Conservation (phyloP, 2,797 vertebrate species). For the Antrozous pallidus region DNA sequence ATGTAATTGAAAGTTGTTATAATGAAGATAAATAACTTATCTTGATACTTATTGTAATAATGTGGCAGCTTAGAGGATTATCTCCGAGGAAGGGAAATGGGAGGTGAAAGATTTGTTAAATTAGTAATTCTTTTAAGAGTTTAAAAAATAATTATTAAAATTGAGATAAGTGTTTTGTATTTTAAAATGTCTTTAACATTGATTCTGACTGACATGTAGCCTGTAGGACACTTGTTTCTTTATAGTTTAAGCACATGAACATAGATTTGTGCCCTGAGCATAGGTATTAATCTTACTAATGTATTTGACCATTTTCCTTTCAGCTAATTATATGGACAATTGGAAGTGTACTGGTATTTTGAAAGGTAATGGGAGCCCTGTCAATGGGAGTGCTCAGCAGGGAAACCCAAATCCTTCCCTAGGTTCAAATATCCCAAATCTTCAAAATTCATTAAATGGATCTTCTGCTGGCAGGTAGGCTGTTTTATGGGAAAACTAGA, state of each 20-base stretch:
- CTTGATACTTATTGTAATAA: neutral
- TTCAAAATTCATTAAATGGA: slow-evolving; percentile 92
- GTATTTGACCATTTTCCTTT: slow-evolving; percentile 53
- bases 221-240: neutral
- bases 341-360: slow-evolving; percentile 99
- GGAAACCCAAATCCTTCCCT: slow-evolving; percentile 89
- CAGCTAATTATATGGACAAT: slow-evolving; percentile 99
- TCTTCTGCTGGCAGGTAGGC: slow-evolving; percentile 91
- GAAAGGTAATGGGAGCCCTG: slow-evolving; percentile 96
- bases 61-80: neutral
- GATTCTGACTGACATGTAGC: neutral
- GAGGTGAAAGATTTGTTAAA: neutral
- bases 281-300: neutral
- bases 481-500: slow-evolving; percentile 46
- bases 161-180: neutral
- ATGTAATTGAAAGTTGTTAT: neutral
- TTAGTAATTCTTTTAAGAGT: slow-evolving; percentile 13
- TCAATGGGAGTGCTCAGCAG: slow-evolving; percentile 91
- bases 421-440: slow-evolving; percentile 87
- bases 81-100: neutral
- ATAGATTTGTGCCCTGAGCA: neutral
- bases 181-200: neutral
- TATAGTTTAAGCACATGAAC: neutral
- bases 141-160: slow-evolving; percentile 8
- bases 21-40: slow-evolving; percentile 29